Base-by-base conservation (phyloP, 1,140 invertebrate genomes). In the Brachionus plicatilis region DNA sequence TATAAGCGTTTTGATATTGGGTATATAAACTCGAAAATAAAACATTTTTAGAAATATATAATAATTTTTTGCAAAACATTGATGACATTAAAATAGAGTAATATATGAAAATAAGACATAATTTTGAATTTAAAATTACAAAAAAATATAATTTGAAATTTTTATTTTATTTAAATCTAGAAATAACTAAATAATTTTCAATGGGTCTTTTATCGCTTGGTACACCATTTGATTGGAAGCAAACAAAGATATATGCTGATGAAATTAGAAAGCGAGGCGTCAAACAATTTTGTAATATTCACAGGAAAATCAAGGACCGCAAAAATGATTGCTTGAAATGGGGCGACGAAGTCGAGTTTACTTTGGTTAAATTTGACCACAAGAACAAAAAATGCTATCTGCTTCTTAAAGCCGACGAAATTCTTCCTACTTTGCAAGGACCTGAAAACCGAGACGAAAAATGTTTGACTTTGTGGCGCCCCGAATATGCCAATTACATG, bases 401-500 rank as follows among this genome's bases (percentile, higher is more conserved):
- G 1, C 93, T 93, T 84, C 90, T 99, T 11, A 92, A 93, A 87
- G 95, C 94, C 29, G 89, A 93, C 85, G 93, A 95, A 86, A 90
- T 99, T 27, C 89, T 99, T 7, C 89, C 92, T 20, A 90, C 92
- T 86, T 91, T 99, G 88, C 94, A 97, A 88, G 88, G 95, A 91
- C 29, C 33, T 17, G 41, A 83, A 56, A 65, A 68, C 37, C 6
- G 27, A 37, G 47, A 56, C 24, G 60, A 53, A 70, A 45, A 72
- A 78, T 27, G 56, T 70, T 79, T 17, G 86, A 86, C 87, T 60
- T 86, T 87, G 68, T 99, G 97, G 97, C 92, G 95, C 75, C 97
- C 97, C 17, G 97, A 99, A 91, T 99, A 97, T 92, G 97, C 95
- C 33, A 93, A 94, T 68, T 99, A 99, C 87, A 99, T 99, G 97